These are phyloP conservation scores for Cephus sareptanus DNA, from an alignment of 2,888 invertebrate genomes.

Conservation along the genomic window DNA sequence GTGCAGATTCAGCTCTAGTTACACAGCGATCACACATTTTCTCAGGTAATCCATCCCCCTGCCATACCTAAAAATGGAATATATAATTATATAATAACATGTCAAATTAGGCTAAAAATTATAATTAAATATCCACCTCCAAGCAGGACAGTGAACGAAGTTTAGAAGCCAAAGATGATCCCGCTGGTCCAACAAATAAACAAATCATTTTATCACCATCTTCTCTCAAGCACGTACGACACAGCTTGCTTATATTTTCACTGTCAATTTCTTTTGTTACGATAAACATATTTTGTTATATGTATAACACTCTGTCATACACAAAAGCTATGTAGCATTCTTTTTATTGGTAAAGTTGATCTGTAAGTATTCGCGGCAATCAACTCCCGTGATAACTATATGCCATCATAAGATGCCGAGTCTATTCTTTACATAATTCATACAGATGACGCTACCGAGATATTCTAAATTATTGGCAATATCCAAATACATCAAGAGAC, in stretches of 20 bases:
- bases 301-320: neutral
- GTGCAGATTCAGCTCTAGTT: conserved; percentile 61
- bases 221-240: conserved; percentile 61
- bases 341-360: neutral
- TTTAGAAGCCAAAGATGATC: conserved; percentile 62
- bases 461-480: neutral
- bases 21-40: conserved; percentile 63
- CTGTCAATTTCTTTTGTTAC: conserved; percentile 62
- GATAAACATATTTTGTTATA: conserved; percentile 52
- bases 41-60: conserved; percentile 62
- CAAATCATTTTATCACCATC: conserved; percentile 63
- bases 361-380: neutral
- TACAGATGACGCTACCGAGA: neutral
- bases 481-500: neutral
- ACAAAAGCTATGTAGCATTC: neutral
- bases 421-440: neutral
- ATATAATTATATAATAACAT: neutral
- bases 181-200: conserved; percentile 60
- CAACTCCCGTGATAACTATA: neutral
- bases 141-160: conserved; percentile 60
- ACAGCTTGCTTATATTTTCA: conserved; percentile 61
- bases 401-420: neutral
- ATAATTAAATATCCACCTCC: conserved; percentile 43
- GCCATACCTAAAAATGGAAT: conserved; percentile 51
- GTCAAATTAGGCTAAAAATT: neutral